phyloP scores from a whole-genome alignment of 2,797 vertebrate genomes.

The Xiphophorus birchmanni region DNA sequence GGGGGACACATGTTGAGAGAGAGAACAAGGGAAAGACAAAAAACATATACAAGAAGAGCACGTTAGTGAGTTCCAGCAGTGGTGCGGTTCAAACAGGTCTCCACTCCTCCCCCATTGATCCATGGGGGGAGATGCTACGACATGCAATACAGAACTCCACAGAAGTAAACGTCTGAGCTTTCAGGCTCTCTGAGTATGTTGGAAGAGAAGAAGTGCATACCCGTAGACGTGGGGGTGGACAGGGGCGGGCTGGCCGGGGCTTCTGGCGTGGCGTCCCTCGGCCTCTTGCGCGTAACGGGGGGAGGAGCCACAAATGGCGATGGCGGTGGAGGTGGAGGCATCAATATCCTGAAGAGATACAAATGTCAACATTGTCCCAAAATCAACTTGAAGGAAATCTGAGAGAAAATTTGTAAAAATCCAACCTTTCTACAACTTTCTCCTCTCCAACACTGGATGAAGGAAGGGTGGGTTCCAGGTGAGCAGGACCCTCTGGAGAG shows the following conservation, averaged over 20 bases:
- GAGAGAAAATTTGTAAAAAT: conserved; percentile 3
- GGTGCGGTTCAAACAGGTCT: conserved; percentile 68
- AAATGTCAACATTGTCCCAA: neutral
- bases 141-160: conserved; percentile 57
- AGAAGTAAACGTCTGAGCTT: conserved; percentile 34
- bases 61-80: conserved; percentile 72
- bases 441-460: conserved; percentile 43
- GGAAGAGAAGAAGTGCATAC: conserved; percentile 62
- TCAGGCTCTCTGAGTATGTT: conserved; percentile 20
- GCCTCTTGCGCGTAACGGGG: conserved; percentile 71
- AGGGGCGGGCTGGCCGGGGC: conserved; percentile 25
- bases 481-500: conserved; percentile 50
- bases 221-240: conserved; percentile 37
- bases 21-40: conserved; percentile 83
- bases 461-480: conserved; percentile 49
- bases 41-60: conserved; percentile 80
- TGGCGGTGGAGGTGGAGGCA: conserved; percentile 79
- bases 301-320: conserved; percentile 48
- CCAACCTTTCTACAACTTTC: conserved; percentile 72
- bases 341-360: conserved; percentile 69
- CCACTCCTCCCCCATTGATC: conserved; percentile 72
- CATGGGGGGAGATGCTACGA: conserved; percentile 63
- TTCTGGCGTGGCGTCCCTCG: conserved; percentile 46
- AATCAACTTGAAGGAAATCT: neutral
- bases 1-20: conserved; percentile 81